Conservation (phyloP, 2,888 invertebrate genomes). For the Eulithis prunata region DNA sequence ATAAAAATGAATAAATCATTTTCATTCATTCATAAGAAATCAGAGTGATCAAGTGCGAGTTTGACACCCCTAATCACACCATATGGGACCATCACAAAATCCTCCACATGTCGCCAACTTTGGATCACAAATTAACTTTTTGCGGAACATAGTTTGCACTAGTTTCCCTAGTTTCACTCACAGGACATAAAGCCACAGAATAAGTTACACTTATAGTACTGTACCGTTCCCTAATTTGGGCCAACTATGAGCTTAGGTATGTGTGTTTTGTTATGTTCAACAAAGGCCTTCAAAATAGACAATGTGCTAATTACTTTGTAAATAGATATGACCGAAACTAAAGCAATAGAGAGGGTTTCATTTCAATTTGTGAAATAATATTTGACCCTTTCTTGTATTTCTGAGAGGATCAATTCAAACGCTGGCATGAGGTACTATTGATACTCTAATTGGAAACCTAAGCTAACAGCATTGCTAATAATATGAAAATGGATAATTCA, state of each 20-base stretch:
- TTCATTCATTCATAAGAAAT: too few species aligned
- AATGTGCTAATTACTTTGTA: conserved; percentile 26
- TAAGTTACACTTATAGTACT: not conserved
- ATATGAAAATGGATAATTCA: not conserved
- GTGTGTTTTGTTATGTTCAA: conserved; percentile 28
- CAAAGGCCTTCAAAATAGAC: conserved; percentile 20
- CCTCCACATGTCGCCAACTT: not conserved
- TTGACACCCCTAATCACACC: too few species aligned
- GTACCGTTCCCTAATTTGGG: conserved; percentile 32
- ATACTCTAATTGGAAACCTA: not conserved
- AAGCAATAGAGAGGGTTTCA: conserved; percentile 12
- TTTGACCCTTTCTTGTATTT: conserved; percentile 2
- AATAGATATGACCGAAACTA: conserved; percentile 20
- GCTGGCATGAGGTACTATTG: not conserved
- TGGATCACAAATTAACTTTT: conserved; percentile 2
- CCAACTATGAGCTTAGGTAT: conserved; percentile 34
- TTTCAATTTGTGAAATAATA: conserved; percentile 9
- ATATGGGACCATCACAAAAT: too few species aligned
- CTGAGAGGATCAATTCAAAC: conserved; percentile 4
- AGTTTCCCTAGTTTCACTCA: not conserved
- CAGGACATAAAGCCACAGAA: not conserved
- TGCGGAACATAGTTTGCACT: not conserved
- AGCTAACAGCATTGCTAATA: not conserved
- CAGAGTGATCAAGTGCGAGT: too few species aligned
- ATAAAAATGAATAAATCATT: too few species aligned